Evolutionary conservation across 1,140 invertebrate genomes (phyloP), one percentile per base, ranked within the genome.

Genomic region (Wiebesia pumilae): DNA sequence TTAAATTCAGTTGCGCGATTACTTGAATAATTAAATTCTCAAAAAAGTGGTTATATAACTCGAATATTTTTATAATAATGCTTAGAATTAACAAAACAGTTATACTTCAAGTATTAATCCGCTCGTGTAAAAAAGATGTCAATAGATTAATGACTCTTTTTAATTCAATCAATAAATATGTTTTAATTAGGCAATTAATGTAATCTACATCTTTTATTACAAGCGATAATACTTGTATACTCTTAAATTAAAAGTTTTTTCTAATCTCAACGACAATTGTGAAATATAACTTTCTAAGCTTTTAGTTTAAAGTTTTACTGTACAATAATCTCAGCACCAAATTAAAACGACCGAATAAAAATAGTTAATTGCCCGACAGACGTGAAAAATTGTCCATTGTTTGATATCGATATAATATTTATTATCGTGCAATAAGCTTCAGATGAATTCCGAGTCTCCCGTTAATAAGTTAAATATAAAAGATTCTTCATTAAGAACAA

Each of bases 1-100:
- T 73, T 21, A 40, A 73, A 40, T 40, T 24, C 16, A 58, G 3
- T 58, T 58, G 7, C 14, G 40, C 38, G 14, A 75, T 43, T 4
- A 40, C 1, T 47, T 75, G 3, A n/a, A 14, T 6, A 51, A n/a
- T 51, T 51, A 51, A n/a, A 51, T 78, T 51, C 51, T 51, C 30
- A 51, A 9, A 79, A 79, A 54, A 43, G 27, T 79, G 30, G 9
- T 79, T 79, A 58, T 33, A 79, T 54, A 79, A 54, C 14, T 33
- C 24, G 6, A 58, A 33, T 54, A 54, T 54, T 47, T 79, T 51
- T 54, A n/a, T 35, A 54, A 54, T 51, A 54, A 51, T 43, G 10
- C 33, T 30, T 30, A 4, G n/a, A 79, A 54, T 79, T 54, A 79
- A 33, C 19, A 7, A 54, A 43, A 47, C 3, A 79, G 58, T 54